Evolutionary conservation across 2,113 vertebrate genomes (phyloP), one percentile per base, ranked within the genome.

Genomic region (Cebidichthys violaceus): DNA sequence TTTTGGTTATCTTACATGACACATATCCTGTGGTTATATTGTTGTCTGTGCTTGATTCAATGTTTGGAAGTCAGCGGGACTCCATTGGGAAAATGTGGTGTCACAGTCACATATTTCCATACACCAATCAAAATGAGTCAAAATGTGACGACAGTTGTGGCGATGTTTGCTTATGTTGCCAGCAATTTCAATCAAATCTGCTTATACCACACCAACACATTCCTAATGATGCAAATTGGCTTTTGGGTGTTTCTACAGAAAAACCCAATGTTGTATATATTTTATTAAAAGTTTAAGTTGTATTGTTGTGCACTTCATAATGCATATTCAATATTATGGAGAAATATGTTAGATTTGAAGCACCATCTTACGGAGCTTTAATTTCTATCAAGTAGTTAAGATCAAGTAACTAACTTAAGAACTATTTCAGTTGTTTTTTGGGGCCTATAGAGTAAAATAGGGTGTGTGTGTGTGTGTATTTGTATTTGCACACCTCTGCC

Each of bases 401-500:
- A 7, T 50, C 50, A 22, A 2, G 15, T 27, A n/a, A 50, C 27
- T 54, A 22, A 29, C 24, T n/a, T 27, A 41, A 27, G 3, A 43
- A 18, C 33, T 3, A 8, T 43, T 13, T 64, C 2, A 20, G 22
- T 4, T 0, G 2, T 62, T 68, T 57, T 62, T 69, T 20, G 13
- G 10, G 60, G 4, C 1, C 4, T 62, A 8, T 62, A 22, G 3
- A 57, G 17, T 29, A 61, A 80, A 70, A 9, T 6, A 27, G 4
- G 33, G 33, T 75, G 52, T 37, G 27, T 75, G 52, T 55, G 70
- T 35, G 77, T 64, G 31, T 65, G 41, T 73, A 69, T 80, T 70
- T 67, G 84, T 76, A 77, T 69, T 61, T 22, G 11, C 18, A 68
- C 64, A 80, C 74, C 18, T 84, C 80, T 74, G 76, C 79, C 86